Conservation (phyloP, 2,113 vertebrate genomes). For the Clinocottus analis region DNA sequence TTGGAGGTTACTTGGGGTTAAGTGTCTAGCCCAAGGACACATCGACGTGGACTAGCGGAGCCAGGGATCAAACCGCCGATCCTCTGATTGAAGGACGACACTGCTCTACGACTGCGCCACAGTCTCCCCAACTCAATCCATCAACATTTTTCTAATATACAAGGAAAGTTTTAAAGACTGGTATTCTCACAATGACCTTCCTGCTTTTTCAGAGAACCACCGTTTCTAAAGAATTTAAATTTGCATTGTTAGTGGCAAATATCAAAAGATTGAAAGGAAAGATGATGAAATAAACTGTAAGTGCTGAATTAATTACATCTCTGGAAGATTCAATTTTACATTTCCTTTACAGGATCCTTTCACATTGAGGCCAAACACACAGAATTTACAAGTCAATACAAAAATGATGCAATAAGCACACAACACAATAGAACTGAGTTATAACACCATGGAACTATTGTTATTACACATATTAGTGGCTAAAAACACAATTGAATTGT, state of each 20-base stretch:
- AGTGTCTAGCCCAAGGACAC: too few relatives aligned
- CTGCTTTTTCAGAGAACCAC: not conserved
- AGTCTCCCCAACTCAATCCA: not conserved
- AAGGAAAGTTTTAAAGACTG: not conserved
- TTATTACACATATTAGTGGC: not conserved
- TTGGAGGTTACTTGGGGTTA: too few relatives aligned
- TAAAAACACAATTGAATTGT: too few relatives aligned
- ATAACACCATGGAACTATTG: not conserved
- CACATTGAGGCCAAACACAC: not conserved
- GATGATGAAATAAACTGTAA: conserved; percentile 26
- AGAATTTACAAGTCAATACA: conserved; percentile 1
- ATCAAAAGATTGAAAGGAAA: conserved; percentile 16
- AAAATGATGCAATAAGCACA: not conserved
- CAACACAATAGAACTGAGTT: not conserved
- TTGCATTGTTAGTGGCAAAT: conserved; percentile 1
- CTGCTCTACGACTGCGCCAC: too few relatives aligned
- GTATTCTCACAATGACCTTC: conserved; percentile 8
- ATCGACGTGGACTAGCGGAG: too few relatives aligned
- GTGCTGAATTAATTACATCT: not conserved
- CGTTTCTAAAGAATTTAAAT: conserved; percentile 3
- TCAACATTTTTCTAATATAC: not conserved
- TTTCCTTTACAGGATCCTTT: not conserved
- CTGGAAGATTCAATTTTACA: not conserved
- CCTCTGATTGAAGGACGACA: too few relatives aligned
- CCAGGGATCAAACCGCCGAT: too few relatives aligned